Conservation (phyloP, 2,797 vertebrate genomes). For the Chaetophractus vellerosus region DNA sequence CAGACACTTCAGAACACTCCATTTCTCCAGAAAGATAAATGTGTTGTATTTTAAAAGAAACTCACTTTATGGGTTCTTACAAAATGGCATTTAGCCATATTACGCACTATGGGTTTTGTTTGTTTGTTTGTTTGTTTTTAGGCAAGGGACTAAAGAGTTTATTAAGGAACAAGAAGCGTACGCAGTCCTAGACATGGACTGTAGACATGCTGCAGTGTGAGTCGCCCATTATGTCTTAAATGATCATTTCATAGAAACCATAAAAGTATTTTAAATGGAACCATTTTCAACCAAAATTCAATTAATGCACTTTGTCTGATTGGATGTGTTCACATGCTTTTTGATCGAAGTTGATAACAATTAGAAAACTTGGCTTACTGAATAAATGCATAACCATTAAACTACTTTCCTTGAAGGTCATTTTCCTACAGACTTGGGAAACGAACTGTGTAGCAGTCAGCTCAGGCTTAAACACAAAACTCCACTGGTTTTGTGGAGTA, state of each 20-base stretch:
- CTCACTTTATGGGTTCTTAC: neutral
- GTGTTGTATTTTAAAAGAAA: neutral
- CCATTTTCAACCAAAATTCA: neutral
- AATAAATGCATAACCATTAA: neutral
- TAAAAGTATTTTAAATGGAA: neutral
- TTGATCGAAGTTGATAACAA: neutral
- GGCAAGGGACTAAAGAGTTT: too few species aligned
- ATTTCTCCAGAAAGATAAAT: neutral
- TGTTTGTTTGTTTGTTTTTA: too few species aligned
- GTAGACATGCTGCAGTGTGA: too few species aligned
- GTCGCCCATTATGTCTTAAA: neutral
- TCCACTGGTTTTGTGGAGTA: neutral
- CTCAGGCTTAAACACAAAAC: neutral
- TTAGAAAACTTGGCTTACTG: neutral
- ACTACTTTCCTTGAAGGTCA: neutral
- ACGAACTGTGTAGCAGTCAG: neutral
- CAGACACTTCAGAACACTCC: neutral
- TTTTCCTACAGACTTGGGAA: neutral
- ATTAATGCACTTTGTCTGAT: neutral
- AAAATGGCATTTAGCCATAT: neutral
- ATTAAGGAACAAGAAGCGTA: too few species aligned
- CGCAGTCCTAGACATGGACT: too few species aligned
- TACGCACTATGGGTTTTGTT: neutral
- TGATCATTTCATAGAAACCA: neutral
- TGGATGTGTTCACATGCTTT: neutral